Evolutionary conservation across 2,888 invertebrate genomes (phyloP), one percentile per base, ranked within the genome.

Genomic region (Galerucella pusilla): DNA sequence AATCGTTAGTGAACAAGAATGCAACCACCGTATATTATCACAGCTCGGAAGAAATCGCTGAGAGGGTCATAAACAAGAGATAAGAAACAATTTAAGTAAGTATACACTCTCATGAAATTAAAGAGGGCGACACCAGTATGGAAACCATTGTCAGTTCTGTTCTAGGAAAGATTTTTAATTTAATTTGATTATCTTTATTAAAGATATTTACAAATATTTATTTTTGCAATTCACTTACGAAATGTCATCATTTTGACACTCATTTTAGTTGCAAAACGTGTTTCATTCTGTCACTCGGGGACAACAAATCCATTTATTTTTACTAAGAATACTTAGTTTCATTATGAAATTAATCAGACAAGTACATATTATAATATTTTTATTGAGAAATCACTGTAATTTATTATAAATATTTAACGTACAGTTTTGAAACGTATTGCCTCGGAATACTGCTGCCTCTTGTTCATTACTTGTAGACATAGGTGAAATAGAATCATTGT

Each of bases 71-170:
- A 68, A 57, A 54, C 25, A 54, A n/a, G 12, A 49, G 54, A 57
- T 49, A 68, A 68, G 42, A 42, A 68, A 68, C 68, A 68, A 68
- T 68, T 35, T 68, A 2, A 28, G 68, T 54, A n/a, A 68, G 68
- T n/a, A 52, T 68, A 68, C 49, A 57, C 68, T 42, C 35, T 46
- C 49, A 28, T 16, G 67, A 61, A 70, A 70, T 70, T 60, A 52
- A 70, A 60, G 42, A 60, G 42, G 28, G 16, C 12, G 45, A 16
- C 25, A 52, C 49, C 63, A 25, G 14, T 68, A 57, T 10, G 42
- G 16, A 49, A 49, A 16, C 35, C 14, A 57, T 57, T 57, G 52
- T 52, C 7, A 5, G 6, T n/a, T 52, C n/a, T 14, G 52, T 7
- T n/a, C 7, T 52, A 52, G 52, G 6, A n/a, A 11, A 52, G 4